A percentile compares a stretch with the other conserved stretches of the same genome.
phyloP scores from a whole-genome alignment of 2,888 invertebrate species.

The Scaptomyza polygonia region DNA sequence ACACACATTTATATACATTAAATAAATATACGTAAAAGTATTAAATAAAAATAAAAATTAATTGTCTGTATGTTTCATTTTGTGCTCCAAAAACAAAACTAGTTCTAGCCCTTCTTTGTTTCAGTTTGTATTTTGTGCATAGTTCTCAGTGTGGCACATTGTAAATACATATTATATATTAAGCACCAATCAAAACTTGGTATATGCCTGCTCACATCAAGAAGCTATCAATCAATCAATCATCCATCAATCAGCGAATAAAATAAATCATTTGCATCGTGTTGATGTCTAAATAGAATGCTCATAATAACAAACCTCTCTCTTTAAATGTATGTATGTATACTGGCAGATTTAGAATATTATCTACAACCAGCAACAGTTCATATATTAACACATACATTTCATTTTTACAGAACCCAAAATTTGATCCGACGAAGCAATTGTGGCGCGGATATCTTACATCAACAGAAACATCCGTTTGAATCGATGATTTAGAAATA shows the following conservation, averaged over 20 bases:
- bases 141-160: slow-evolving; percentile 59
- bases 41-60: slow-evolving; percentile 53
- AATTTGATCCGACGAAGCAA: slow-evolving; percentile 82
- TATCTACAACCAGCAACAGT: not conserved
- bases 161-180: slow-evolving; percentile 37
- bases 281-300: slow-evolving; percentile 54
- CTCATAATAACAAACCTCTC: slow-evolving; percentile 34
- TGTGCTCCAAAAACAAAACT: slow-evolving; percentile 23
- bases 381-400: slow-evolving; percentile 38
- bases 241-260: slow-evolving; percentile 30
- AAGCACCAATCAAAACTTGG: slow-evolving; percentile 54
- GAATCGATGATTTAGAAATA: slow-evolving; percentile 75
- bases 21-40: slow-evolving; percentile 47
- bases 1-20: slow-evolving; percentile 34
- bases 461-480: slow-evolving; percentile 82
- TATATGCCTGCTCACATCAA: slow-evolving; percentile 58
- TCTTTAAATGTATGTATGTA: slow-evolving; percentile 53
- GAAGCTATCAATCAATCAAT: slow-evolving; percentile 29
- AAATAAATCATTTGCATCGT: slow-evolving; percentile 54
- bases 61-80: slow-evolving; percentile 53
- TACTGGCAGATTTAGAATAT: slow-evolving; percentile 23
- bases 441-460: slow-evolving; percentile 81
- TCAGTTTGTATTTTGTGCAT: slow-evolving; percentile 68
- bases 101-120: slow-evolving; percentile 36
- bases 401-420: slow-evolving; percentile 79